Evolutionary conservation across 2,113 vertebrate species (phyloP).

Genomic region (Coregonus clupeaformis): DNA sequence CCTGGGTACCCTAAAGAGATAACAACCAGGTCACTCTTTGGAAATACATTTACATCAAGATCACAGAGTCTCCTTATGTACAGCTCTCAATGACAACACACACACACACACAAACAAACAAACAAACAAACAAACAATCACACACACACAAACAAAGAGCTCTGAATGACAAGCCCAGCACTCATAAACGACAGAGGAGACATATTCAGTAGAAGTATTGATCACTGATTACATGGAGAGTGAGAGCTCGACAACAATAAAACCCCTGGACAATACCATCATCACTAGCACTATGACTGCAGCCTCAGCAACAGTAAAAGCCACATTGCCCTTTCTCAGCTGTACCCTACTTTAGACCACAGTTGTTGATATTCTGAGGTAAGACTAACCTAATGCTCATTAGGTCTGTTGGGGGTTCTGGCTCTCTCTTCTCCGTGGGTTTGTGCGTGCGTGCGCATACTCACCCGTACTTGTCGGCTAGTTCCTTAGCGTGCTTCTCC

Average conservation of each 20-base stretch:
- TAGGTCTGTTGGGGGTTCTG: neutral
- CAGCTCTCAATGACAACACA: neutral
- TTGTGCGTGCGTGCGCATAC: conserved; percentile 3
- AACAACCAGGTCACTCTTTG: neutral
- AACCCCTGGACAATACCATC: neutral
- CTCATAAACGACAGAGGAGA: neutral
- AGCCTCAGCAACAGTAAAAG: neutral
- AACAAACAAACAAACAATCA: too few species aligned
- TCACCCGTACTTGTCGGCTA: conserved; percentile 92
- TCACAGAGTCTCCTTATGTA: neutral
- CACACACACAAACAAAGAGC: neutral
- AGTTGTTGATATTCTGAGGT: neutral
- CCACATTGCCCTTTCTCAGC: neutral
- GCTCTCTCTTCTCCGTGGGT: neutral
- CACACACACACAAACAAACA: too few species aligned
- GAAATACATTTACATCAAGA: neutral
- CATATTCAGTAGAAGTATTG: neutral
- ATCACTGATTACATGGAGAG: neutral
- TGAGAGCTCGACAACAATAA: neutral
- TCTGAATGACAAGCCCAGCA: neutral
- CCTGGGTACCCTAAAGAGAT: neutral
- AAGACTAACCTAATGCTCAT: neutral
- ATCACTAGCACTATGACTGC: neutral
- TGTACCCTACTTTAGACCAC: neutral
- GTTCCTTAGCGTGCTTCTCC: conserved; percentile 89